Evolutionary conservation across 2,113 vertebrate species (phyloP).

Genomic region (Climacteris rufus): DNA sequence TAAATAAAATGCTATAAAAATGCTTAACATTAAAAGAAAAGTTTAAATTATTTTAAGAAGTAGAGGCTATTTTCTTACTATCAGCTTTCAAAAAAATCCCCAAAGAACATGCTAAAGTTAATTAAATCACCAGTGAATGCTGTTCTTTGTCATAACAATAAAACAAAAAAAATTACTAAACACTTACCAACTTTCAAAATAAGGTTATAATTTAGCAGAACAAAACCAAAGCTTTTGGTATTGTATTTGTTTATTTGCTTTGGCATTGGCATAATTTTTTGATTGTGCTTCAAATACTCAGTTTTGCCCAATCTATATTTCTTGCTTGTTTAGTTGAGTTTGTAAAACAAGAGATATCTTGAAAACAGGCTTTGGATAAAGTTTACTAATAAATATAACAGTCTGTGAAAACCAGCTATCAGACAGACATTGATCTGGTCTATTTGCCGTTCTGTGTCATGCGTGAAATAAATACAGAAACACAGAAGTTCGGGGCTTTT

Average conservation of each 20-base stretch:
- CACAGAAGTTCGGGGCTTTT: background rate
- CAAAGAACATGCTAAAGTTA: background rate
- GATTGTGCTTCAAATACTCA: background rate
- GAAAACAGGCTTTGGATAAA: background rate
- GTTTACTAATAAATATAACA: background rate
- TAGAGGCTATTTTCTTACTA: background rate
- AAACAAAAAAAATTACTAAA: conserved; percentile 27
- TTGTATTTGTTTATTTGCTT: conserved; percentile 47
- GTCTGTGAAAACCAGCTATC: background rate
- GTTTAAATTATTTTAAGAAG: background rate
- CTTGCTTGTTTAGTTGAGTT: background rate
- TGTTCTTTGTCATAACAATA: background rate
- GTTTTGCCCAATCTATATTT: background rate
- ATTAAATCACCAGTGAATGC: background rate
- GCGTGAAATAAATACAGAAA: background rate
- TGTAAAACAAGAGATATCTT: background rate
- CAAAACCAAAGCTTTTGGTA: conserved; percentile 4
- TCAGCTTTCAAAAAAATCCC: background rate
- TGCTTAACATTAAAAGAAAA: background rate
- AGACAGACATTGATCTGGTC: background rate
- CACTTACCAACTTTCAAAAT: conserved; percentile 7
- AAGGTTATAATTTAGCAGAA: conserved; percentile 33
- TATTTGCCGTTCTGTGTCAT: background rate
- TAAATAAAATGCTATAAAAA: background rate
- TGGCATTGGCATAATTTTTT: background rate